phyloP scores from a whole-genome alignment of 2,888 invertebrate species.

The Platerodrilus igneus region DNA sequence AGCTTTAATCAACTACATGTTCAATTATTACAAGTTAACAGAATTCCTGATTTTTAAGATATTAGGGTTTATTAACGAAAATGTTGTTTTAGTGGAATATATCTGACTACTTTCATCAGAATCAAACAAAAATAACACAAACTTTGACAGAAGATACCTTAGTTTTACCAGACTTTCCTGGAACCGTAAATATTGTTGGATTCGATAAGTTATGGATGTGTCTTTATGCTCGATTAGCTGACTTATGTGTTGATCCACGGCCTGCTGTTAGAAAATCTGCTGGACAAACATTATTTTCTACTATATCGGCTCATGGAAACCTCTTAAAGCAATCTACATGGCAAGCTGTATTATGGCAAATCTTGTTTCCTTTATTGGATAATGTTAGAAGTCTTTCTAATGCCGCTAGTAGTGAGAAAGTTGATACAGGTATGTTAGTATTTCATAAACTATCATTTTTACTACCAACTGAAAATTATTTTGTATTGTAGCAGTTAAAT shows the following conservation, averaged over 20 bases:
- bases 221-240: slow-evolving; percentile 80
- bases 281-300: slow-evolving; percentile 95
- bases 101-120: slow-evolving; percentile 95
- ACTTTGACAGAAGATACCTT: slow-evolving; percentile 68
- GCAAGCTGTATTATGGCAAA: slow-evolving; percentile 93
- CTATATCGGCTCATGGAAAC: slow-evolving; percentile 92
- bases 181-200: slow-evolving; percentile 77
- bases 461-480: not conserved
- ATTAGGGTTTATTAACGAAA: too few relatives aligned
- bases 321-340: slow-evolving; percentile 84
- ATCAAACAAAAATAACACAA: slow-evolving; percentile 76
- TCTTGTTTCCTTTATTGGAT: slow-evolving; percentile 90
- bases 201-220: slow-evolving; percentile 97
- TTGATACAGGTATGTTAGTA: slow-evolving; percentile 61
- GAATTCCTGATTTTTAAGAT: too few relatives aligned
- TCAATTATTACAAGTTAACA: too few relatives aligned
- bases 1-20: too few relatives aligned
- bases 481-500: too few relatives aligned
- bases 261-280: slow-evolving; percentile 97
- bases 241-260: slow-evolving; percentile 89
- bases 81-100: slow-evolving; percentile 85
- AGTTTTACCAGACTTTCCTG: slow-evolving; percentile 80
- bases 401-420: slow-evolving; percentile 71
- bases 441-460: not conserved
- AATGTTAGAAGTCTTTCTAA: slow-evolving; percentile 76